A percentile compares a stretch with the other conserved stretches of the same genome.
Conservation (phyloP, 2,888 invertebrate species). For the Drosophila melanocephala region DNA sequence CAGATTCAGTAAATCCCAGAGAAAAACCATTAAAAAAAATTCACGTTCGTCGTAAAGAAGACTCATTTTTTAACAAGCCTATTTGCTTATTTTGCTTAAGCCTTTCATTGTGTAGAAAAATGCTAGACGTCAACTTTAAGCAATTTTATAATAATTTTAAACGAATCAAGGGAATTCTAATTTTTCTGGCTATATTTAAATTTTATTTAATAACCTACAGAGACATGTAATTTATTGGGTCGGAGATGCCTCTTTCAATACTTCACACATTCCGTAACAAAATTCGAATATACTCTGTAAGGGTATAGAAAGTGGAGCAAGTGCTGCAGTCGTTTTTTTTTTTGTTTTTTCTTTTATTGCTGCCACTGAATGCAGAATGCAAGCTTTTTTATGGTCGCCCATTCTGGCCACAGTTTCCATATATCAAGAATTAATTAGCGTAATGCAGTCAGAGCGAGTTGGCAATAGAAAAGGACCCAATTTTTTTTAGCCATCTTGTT, state of each 20-base stretch:
- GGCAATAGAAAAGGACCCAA: slow-evolving; percentile 21
- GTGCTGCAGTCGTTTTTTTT: slow-evolving; percentile 22
- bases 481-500: slow-evolving; percentile 27
- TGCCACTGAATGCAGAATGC: slow-evolving; percentile 39
- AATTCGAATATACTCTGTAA: not conserved
- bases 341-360: slow-evolving; percentile 38
- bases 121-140: not conserved
- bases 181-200: not conserved
- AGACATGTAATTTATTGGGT: not conserved
- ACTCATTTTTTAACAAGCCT: not conserved
- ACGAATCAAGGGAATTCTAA: not conserved
- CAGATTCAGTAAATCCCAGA: not conserved
- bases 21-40: not conserved
- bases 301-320: slow-evolving; percentile 42
- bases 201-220: no score
- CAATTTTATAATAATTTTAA: not conserved
- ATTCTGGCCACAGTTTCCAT: slow-evolving; percentile 72
- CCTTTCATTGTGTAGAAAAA: not conserved
- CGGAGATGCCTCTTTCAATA: not conserved
- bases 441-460: slow-evolving; percentile 67
- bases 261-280: no score
- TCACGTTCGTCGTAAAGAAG: not conserved
- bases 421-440: slow-evolving; percentile 81
- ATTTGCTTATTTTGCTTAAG: not conserved
- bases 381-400: slow-evolving; percentile 63